Evolutionary conservation across 2,113 vertebrate genomes (phyloP).

Genomic region (Epinephelus moara): DNA sequence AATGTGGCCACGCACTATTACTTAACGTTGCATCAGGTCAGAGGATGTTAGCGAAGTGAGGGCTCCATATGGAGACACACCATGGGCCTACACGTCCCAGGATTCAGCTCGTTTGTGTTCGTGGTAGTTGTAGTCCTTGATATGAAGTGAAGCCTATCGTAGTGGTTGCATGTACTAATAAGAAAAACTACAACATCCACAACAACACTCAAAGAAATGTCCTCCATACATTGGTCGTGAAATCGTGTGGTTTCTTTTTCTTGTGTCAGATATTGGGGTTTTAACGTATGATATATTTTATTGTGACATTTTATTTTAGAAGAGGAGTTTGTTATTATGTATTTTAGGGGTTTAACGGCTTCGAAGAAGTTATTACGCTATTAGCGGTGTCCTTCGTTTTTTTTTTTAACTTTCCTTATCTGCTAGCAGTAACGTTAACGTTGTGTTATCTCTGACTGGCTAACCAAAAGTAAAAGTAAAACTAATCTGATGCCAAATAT

Average conservation of each 20-base stretch:
- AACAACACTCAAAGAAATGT: background rate
- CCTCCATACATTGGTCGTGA: background rate
- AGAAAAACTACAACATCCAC: conserved; percentile 70
- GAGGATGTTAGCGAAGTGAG: conserved; percentile 17
- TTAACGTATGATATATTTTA: background rate
- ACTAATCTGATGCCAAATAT: no score
- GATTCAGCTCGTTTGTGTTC: background rate
- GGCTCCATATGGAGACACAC: conserved; percentile 23
- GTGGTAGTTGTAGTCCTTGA: conserved; percentile 68
- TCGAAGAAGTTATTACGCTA: background rate
- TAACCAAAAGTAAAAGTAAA: conserved; percentile 7
- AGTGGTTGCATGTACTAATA: accelerated
- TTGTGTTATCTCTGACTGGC: background rate
- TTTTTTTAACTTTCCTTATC: background rate
- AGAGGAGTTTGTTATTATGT: background rate
- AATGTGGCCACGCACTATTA: background rate
- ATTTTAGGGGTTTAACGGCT: background rate
- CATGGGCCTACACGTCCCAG: conserved; percentile 36
- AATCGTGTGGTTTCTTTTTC: background rate
- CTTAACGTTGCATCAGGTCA: conserved; percentile 42
- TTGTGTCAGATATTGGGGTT: background rate
- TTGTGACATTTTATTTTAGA: background rate
- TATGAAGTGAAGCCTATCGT: accelerated
- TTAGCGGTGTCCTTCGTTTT: background rate
- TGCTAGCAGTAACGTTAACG: background rate